These are phyloP conservation scores for Ochotona curzoniae DNA, from an alignment of 2,113 vertebrate species.

Conservation along the genomic window DNA sequence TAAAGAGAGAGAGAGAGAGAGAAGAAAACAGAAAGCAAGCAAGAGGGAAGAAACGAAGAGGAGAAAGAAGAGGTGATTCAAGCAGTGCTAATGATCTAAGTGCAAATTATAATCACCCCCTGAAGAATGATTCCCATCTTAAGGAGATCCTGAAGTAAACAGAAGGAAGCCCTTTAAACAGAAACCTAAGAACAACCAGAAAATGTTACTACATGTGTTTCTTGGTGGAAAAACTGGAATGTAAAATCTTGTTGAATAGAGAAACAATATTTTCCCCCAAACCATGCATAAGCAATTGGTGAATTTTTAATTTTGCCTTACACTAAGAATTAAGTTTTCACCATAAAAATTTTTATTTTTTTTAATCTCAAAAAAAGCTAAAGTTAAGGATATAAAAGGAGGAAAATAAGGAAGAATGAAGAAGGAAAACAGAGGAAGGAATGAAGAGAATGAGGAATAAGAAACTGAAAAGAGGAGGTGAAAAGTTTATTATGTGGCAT, in stretches of 20 bases:
- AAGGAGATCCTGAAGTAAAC: not conserved
- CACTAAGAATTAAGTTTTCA: not conserved
- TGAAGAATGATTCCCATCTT: not conserved
- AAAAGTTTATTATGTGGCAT: not conserved
- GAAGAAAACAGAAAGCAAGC: no score
- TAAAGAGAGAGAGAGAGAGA: not conserved
- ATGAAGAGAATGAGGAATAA: not conserved
- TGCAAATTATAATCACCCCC: not conserved
- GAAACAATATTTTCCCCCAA: not conserved
- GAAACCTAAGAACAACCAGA: not conserved
- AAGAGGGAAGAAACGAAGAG: not conserved
- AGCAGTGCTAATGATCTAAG: not conserved
- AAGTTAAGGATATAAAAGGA: not conserved
- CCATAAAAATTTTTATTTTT: not conserved
- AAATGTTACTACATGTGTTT: not conserved
- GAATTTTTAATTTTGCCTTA: not conserved
- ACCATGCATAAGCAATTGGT: not conserved
- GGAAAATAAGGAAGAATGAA: not conserved
- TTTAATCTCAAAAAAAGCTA: not conserved
- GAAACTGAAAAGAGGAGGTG: not conserved
- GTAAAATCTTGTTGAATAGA: not conserved
- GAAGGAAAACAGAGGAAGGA: not conserved
- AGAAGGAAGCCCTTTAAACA: conserved; percentile 5
- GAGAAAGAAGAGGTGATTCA: not conserved
- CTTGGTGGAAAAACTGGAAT: not conserved